Evolutionary conservation across 2,113 vertebrate genomes (phyloP).

Genomic region (Felis chaus): DNA sequence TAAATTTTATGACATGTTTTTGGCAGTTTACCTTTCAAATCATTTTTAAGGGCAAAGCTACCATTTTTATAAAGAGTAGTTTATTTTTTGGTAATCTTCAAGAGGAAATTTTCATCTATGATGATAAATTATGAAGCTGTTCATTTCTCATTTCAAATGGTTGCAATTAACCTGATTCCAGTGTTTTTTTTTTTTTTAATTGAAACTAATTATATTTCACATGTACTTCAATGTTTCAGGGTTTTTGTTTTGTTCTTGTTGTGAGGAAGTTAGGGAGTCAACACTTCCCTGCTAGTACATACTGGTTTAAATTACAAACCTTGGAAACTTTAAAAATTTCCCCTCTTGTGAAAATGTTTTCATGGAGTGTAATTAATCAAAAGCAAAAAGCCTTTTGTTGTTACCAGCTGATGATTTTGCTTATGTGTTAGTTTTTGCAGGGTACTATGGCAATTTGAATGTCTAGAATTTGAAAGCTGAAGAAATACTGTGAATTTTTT

Average conservation of each 20-base stretch:
- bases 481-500: constrained; percentile 72
- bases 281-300: neutral
- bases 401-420: neutral
- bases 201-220: neutral
- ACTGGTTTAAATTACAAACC: neutral
- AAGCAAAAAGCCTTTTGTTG: constrained; percentile 15
- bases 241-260: constrained; percentile 17
- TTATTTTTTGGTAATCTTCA: neutral
- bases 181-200: neutral
- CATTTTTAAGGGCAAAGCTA: neutral
- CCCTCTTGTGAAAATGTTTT: neutral
- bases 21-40: neutral
- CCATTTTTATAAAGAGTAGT: neutral
- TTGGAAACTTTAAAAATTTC: neutral
- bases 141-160: neutral
- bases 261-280: neutral
- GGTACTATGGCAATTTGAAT: constrained; percentile 88
- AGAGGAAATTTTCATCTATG: neutral
- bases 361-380: neutral
- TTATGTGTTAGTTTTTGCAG: constrained; percentile 87
- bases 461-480: constrained; percentile 31
- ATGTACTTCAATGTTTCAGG: neutral
- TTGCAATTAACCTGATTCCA: neutral
- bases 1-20: neutral
- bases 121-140: neutral